Base-by-base conservation (phyloP, 2,888 invertebrate species). In the Operophtera brumata region DNA sequence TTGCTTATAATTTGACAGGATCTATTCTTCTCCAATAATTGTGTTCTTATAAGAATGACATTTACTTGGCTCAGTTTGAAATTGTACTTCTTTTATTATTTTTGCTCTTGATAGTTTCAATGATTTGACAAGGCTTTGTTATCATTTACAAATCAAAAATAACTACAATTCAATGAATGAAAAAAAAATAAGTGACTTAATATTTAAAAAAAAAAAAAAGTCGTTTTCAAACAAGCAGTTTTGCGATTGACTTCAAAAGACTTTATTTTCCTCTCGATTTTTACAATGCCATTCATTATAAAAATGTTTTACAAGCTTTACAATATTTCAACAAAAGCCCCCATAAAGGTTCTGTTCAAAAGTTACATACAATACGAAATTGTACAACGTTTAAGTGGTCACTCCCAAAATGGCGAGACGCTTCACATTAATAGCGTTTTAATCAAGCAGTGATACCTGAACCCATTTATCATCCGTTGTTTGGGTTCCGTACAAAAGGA, bases 391-490 rank as follows among this genome's bases (percentile, higher is more conserved):
- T 44, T 44, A 51, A 52, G 30, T 36, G 52, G 46, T 36, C 52
- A 52, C 41, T 42, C 32, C 12, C 34, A 11, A 45, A 46, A 36
- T 26, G 26, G 36, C 28, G 7, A 4, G 25, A 13, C 14, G 43
- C 32, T 43, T 32, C 42, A 48, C 49, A 44, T 49, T 47, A 44
- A 49, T 53, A 57, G 40, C 51, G 34, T 65, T 69, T 67, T 69
- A 72, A 73, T 72, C 70, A 70, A 64, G 57, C 55, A 51, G 50
- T 67, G 62, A 66, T 69, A 71, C 62, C 69, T 67, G 66, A 66
- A 57, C 52, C 65, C 70, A 71, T 77, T 77, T 67, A 69, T 78
- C 76, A 77, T 72, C 70, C 70, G 67, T 69, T 72, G 67, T 69
- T 67, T 66, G 66, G 70, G 64, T 65, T 63, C 61, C 42, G 40